Conservation (phyloP, 2,888 invertebrate genomes). For the Hemithea aestivaria region DNA sequence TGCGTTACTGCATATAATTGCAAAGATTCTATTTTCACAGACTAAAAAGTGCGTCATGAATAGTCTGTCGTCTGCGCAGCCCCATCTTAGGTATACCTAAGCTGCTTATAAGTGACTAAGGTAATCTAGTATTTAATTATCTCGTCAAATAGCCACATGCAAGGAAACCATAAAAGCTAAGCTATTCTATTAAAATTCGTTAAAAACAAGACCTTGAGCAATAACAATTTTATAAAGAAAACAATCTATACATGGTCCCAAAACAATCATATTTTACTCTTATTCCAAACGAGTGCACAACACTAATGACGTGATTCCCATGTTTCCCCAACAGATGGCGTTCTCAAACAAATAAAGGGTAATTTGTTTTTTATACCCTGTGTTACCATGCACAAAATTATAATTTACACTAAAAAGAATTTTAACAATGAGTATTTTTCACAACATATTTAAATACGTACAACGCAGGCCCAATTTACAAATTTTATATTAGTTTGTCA, state of each 20-base stretch:
- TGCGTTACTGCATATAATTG: too few species aligned
- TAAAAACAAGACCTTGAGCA: conserved; percentile 1
- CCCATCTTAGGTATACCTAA: too few species aligned
- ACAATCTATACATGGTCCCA: conserved; percentile 54
- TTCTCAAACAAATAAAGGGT: conserved; percentile 38
- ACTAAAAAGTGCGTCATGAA: too few species aligned
- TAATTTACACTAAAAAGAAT: conserved; percentile 40
- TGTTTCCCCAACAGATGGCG: conserved; percentile 29
- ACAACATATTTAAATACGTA: too few species aligned
- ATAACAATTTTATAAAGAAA: conserved; percentile 26
- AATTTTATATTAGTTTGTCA: conserved; percentile 1
- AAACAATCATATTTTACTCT: conserved; percentile 36
- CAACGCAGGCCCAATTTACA: too few species aligned
- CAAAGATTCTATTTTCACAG: too few species aligned
- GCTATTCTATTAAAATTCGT: not conserved
- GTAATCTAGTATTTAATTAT: too few species aligned
- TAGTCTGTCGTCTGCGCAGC: too few species aligned
- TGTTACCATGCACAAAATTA: conserved; percentile 53
- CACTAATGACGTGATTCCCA: too few species aligned
- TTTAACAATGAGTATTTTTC: conserved; percentile 45
- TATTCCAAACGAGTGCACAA: conserved; percentile 32
- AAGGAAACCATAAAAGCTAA: too few species aligned
- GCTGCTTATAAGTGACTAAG: too few species aligned
- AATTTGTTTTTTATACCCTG: conserved; percentile 48
- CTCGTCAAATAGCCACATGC: too few species aligned